Evolutionary conservation across 2,888 invertebrate genomes (phyloP).

Genomic region (Argynnis bischoffii): DNA sequence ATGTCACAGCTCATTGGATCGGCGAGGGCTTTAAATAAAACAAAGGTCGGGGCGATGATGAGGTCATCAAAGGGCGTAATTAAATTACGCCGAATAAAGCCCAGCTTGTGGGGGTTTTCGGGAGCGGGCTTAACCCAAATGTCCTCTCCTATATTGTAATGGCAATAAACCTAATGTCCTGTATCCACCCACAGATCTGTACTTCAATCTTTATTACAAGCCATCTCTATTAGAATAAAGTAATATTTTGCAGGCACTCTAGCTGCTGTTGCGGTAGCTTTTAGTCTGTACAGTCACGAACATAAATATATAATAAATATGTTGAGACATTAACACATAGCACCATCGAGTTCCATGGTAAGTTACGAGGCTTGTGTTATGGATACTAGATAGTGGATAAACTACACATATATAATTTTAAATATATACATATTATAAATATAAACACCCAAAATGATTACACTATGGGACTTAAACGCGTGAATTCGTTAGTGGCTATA

Average conservation of each 20-base stretch:
- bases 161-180: slow-evolving; percentile 37
- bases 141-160: slow-evolving; percentile 36
- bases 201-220: slow-evolving; percentile 22
- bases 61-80: slow-evolving; percentile 65
- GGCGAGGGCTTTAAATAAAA: slow-evolving; percentile 53
- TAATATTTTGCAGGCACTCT: not conserved
- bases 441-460: too few relatives aligned
- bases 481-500: too few relatives aligned
- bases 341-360: too few relatives aligned
- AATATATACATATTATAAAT: too few relatives aligned
- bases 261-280: too few relatives aligned
- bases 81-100: slow-evolving; percentile 63
- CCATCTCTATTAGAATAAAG: not conserved
- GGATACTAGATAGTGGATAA: too few relatives aligned
- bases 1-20: slow-evolving; percentile 51
- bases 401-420: too few relatives aligned
- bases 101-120: slow-evolving; percentile 37
- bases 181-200: slow-evolving; percentile 28
- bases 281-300: too few relatives aligned
- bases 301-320: too few relatives aligned
- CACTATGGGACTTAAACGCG: too few relatives aligned
- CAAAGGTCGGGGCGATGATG: slow-evolving; percentile 62
- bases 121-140: slow-evolving; percentile 41
- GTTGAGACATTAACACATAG: too few relatives aligned
- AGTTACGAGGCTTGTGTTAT: too few relatives aligned